Conservation (phyloP, 2,113 vertebrate species). For the Notiomystis cincta region DNA sequence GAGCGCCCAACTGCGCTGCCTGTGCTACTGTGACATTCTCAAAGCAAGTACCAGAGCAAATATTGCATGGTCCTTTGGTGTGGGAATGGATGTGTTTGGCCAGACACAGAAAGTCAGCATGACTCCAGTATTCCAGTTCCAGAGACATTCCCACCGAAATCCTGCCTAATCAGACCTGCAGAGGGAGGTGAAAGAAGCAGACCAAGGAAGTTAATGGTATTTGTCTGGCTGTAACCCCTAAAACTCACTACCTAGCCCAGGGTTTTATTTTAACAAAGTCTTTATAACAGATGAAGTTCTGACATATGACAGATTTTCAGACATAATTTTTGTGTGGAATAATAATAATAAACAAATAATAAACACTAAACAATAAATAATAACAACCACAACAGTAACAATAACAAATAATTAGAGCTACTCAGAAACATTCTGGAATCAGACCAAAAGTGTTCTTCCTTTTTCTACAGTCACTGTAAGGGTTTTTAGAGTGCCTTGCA, state of each 20-base stretch:
- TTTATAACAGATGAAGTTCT: not conserved
- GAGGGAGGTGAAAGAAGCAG: not conserved
- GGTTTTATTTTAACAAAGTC: not conserved
- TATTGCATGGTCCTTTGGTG: not conserved
- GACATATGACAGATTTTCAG: not conserved
- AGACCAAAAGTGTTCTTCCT: not conserved
- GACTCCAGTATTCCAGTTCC: not conserved
- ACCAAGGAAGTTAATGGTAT: not conserved
- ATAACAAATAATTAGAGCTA: not conserved
- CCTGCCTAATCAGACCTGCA: not conserved
- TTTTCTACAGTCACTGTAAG: not conserved
- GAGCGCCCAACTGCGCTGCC: not conserved
- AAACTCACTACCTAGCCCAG: not conserved
- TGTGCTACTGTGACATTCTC: not conserved
- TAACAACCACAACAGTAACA: not conserved
- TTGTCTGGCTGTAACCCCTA: not conserved
- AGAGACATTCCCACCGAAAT: not conserved
- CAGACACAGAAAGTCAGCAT: not conserved
- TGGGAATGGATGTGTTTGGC: not conserved
- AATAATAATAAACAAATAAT: not conserved
- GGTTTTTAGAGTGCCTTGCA: not conserved
- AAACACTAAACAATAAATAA: not conserved
- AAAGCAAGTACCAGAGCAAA: not conserved
- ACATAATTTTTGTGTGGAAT: not conserved
- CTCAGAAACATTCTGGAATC: not conserved